Conservation (phyloP, 2,113 vertebrate genomes). For the Grus americana region DNA sequence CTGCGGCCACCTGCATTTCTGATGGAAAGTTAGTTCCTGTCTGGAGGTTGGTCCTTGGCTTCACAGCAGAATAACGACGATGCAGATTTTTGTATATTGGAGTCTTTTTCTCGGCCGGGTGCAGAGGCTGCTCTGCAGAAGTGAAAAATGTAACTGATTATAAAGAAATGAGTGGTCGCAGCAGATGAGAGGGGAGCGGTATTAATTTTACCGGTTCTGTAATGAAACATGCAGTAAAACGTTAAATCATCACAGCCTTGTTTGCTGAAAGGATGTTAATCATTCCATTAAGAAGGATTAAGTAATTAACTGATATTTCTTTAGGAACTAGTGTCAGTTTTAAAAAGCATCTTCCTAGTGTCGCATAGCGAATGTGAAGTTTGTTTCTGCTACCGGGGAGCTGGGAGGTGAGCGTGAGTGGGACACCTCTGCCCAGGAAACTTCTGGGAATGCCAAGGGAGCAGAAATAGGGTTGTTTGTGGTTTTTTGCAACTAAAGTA, state of each 20-base stretch:
- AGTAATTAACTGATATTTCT: constrained; percentile 66
- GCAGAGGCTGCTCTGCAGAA: constrained; percentile 9
- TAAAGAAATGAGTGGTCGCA: neutral
- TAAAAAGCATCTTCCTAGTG: neutral
- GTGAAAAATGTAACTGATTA: constrained; percentile 20
- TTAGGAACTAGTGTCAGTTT: constrained; percentile 42
- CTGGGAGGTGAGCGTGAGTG: neutral
- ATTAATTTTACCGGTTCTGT: constrained; percentile 5
- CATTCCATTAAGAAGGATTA: constrained; percentile 69
- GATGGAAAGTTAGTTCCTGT: neutral
- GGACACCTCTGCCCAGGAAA: neutral
- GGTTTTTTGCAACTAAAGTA: neutral
- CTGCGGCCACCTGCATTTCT: neutral
- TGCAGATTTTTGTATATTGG: neutral
- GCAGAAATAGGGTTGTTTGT: neutral
- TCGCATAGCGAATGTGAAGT: neutral
- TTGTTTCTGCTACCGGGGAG: neutral
- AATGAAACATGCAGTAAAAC: constrained; percentile 15
- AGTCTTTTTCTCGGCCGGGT: neutral
- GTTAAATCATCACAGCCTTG: constrained; percentile 39
- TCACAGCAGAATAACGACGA: neutral
- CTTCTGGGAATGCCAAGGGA: neutral
- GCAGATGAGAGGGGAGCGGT: neutral
- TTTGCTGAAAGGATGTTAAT: constrained; percentile 70
- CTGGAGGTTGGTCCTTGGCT: neutral